phyloP scores from a whole-genome alignment of 1,140 invertebrate genomes.

The Ceratosolen fusciceps region DNA sequence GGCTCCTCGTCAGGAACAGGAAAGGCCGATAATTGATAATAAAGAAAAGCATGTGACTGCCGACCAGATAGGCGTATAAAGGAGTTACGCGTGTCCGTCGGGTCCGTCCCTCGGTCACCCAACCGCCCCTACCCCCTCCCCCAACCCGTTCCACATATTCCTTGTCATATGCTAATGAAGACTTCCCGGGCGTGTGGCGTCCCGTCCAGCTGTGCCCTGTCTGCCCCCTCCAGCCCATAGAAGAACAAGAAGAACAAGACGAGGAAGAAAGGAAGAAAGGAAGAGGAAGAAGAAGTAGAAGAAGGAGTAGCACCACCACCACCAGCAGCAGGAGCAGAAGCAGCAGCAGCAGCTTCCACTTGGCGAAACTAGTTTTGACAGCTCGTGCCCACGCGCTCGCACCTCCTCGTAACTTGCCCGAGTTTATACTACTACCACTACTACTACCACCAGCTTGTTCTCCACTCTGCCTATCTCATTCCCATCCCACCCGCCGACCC shows the following conservation, averaged over 20 bases:
- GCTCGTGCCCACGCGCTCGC: conserved; percentile 64
- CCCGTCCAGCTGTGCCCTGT: conserved; percentile 56
- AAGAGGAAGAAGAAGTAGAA: too few relatives aligned
- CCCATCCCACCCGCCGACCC: too few relatives aligned
- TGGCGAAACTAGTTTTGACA: conserved; percentile 68
- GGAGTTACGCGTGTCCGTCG: not conserved
- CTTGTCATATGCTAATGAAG: conserved; percentile 38
- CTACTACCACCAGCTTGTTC: too few relatives aligned
- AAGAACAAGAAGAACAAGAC: too few relatives aligned
- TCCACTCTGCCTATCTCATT: too few relatives aligned
- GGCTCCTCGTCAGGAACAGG: not conserved
- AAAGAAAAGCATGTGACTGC: conserved; percentile 20
- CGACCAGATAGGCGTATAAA: conserved; percentile 7
- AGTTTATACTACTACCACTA: not conserved
- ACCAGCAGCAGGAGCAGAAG: too few relatives aligned
- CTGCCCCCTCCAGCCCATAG: too few relatives aligned
- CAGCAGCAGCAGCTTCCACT: conserved; percentile 45
- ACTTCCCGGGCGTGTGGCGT: conserved; percentile 51
- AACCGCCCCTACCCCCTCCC: too few relatives aligned
- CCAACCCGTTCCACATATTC: too few relatives aligned
- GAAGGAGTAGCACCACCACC: too few relatives aligned
- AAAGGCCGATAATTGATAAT: conserved; percentile 23
- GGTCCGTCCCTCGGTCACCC: too few relatives aligned
- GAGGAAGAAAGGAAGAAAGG: too few relatives aligned
- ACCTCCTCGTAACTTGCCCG: not conserved